Evolutionary conservation across 92 coral and sea anemone genomes (phyloP), one percentile per base, ranked within the genome.

Genomic region (Porites evermanni): DNA sequence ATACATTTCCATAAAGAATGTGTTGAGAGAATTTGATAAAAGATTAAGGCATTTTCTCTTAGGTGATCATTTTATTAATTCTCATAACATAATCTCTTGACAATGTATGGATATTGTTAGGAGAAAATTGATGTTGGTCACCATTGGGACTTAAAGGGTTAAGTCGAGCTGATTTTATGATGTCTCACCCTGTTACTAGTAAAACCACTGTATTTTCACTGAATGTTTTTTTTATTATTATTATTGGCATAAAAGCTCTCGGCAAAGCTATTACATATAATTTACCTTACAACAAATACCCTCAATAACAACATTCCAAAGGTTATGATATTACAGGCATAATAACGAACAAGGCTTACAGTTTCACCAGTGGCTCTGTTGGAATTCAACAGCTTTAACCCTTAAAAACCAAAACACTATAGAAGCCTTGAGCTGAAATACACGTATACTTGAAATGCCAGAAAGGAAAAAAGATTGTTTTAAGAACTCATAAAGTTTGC

Each of bases 381-480:
- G 47, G 5, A 38, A 79, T 19, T 8, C n/a, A 20, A 67, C 61
- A 79, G 29, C 63, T 50, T 51, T 50, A 12, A 23, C 74, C 75
- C 26, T 66, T 24, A 11, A 11, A 67, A 64, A 79, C 50, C 61
- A 61, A 64, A 47, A 79, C 47, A 12, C 11, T 74, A 24, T 21
- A 67, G 65, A 50, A 18, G 14, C 74, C 14, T 70, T 23, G 17
- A 47, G 11, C 16, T 68, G 50, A 14, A 78, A 18, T 6, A 20
- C 79, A 79, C n/a, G 3, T 0, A 64, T 2, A 52, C 7, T 19
- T n/a, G 67, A 56, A 79, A 79, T 79, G 74, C 18, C 84, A 68
- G 71, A 70, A 70, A 63, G 8, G 23, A 63, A 63, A 63, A 11
- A 2, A 63, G n/a, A 8, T 16, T 63, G 20, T 63, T 16, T 16